These are phyloP conservation scores for Phaetusa simplex DNA, from an alignment of 2,113 vertebrate genomes.

Conservation along the genomic window DNA sequence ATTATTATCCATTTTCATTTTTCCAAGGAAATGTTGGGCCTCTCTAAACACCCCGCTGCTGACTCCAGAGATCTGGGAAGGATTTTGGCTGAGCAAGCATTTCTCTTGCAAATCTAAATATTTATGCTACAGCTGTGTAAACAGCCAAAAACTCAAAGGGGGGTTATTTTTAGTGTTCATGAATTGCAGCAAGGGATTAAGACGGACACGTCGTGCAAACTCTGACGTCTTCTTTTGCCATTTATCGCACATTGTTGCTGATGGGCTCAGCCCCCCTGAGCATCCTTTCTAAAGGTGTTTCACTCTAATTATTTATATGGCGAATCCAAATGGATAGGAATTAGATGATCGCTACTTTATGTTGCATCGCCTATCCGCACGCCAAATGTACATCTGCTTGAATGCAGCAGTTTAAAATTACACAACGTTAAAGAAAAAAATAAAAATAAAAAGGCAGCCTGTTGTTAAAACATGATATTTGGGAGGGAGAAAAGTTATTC, in stretches of 20 bases:
- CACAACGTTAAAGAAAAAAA: background rate
- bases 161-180: background rate
- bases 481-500: background rate
- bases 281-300: background rate
- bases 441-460: background rate
- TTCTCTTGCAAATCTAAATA: conserved; percentile 49
- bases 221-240: background rate
- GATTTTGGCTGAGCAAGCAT: conserved; percentile 11
- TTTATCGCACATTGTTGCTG: background rate
- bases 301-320: background rate
- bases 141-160: background rate
- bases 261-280: background rate
- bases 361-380: background rate
- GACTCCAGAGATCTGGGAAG: background rate
- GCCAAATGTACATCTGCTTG: background rate
- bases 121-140: conserved; percentile 58
- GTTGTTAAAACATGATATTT: background rate
- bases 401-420: background rate
- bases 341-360: background rate
- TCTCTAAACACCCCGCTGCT: background rate
- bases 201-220: accelerated
- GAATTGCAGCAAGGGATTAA: background rate
- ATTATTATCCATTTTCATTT: conserved; percentile 31
- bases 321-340: background rate
- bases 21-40: background rate